These are phyloP conservation scores for Spilogale gracilis DNA, from an alignment of 2,113 vertebrate species.

Conservation along the genomic window DNA sequence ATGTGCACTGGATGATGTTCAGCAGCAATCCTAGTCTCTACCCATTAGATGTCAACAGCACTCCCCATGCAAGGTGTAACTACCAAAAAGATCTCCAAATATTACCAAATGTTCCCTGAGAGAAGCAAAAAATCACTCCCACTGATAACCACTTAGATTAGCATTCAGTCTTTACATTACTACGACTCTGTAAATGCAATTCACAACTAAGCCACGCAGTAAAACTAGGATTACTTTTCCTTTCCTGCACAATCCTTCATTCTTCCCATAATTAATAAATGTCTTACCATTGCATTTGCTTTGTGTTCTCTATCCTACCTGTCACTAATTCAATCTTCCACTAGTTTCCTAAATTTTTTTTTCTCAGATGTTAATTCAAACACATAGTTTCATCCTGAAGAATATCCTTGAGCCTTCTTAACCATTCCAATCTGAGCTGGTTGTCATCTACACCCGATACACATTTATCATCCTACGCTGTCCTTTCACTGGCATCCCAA, in stretches of 20 bases:
- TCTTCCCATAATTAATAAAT: neutral
- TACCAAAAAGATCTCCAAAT: neutral
- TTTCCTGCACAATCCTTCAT: neutral
- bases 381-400: neutral
- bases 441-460: neutral
- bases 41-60: neutral
- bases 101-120: neutral
- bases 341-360: neutral
- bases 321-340: neutral
- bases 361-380: neutral
- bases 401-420: neutral
- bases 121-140: neutral
- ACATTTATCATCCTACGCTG: neutral
- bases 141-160: neutral
- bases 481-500: neutral
- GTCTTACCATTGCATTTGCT: neutral
- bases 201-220: neutral
- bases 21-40: neutral
- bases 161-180: neutral
- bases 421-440: neutral
- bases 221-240: neutral
- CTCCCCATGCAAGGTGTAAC: neutral
- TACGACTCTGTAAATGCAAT: neutral
- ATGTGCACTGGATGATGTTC: neutral
- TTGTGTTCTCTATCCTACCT: neutral